Evolutionary conservation across 2,113 vertebrate genomes (phyloP).

Genomic region (Gila orcuttii): DNA sequence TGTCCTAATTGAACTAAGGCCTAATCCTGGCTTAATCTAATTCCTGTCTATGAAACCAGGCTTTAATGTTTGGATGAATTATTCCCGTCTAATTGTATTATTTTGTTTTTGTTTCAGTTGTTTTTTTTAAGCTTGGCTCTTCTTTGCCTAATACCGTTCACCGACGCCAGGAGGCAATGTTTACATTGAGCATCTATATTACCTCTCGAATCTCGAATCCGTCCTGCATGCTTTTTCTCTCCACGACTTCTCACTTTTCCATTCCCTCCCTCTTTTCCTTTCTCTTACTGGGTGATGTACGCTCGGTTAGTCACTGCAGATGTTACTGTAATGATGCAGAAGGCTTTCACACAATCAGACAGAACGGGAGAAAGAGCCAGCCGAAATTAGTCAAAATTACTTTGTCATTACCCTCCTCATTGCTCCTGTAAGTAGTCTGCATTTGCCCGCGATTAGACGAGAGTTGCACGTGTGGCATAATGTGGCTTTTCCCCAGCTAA

Average conservation of each 20-base stretch:
- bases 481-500: constrained; percentile 21
- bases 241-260: constrained; percentile 20
- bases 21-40: too few species aligned
- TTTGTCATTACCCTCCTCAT: constrained; percentile 84
- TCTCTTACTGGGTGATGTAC: constrained; percentile 59
- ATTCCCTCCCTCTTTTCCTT: constrained; percentile 6
- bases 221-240: constrained; percentile 15
- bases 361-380: constrained; percentile 71
- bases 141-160: constrained; percentile 27
- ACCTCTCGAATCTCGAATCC: constrained; percentile 28
- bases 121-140: neutral
- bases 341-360: constrained; percentile 72
- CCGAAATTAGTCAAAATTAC: constrained; percentile 81
- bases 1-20: too few species aligned
- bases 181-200: constrained; percentile 59
- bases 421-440: constrained; percentile 83
- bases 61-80: neutral
- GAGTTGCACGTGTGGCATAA: constrained; percentile 60
- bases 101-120: neutral
- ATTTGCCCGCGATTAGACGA: constrained; percentile 78
- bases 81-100: neutral
- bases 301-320: constrained; percentile 76
- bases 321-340: constrained; percentile 80
- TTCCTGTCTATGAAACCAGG: too few species aligned
- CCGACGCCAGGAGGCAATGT: constrained; percentile 70